phyloP scores from a whole-genome alignment of 2,888 invertebrate species.

The Aethes cnicana region DNA sequence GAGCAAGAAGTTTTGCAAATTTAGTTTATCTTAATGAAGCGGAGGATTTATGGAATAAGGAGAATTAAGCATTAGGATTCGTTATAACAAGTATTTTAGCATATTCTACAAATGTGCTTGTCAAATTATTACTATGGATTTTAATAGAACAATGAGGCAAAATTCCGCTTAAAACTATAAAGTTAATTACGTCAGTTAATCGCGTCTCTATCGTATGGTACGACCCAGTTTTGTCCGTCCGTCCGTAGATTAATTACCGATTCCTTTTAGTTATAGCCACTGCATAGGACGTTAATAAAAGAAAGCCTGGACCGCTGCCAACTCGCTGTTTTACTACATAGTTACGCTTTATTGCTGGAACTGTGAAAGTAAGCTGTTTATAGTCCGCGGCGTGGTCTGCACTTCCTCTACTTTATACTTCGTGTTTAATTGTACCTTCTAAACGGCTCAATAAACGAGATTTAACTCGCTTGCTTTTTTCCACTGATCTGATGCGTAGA shows the following conservation, averaged over 20 bases:
- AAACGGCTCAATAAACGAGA: not conserved
- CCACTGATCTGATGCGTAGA: no score
- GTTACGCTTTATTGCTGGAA: slow-evolving; percentile 22
- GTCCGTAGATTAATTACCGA: slow-evolving; percentile 57
- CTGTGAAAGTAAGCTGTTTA: slow-evolving; percentile 35
- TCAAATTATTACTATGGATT: no score
- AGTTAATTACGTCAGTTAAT: slow-evolving; percentile 47
- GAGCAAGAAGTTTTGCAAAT: no score
- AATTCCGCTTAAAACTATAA: slow-evolving; percentile 17
- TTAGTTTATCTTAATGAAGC: no score
- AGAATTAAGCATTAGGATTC: no score
- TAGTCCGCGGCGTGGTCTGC: slow-evolving; percentile 35
- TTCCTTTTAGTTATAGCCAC: slow-evolving; percentile 54
- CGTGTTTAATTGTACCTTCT: not conserved
- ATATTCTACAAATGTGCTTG: no score
- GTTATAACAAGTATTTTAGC: no score
- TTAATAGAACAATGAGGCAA: no score
- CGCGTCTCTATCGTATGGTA: slow-evolving; percentile 50
- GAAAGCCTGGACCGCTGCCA: slow-evolving; percentile 56
- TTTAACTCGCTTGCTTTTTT: no score
- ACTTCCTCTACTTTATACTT: slow-evolving; percentile 29
- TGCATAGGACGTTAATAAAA: slow-evolving; percentile 56
- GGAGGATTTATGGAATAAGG: no score
- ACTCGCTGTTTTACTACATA: slow-evolving; percentile 40
- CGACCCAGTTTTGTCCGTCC: slow-evolving; percentile 51